Conservation (phyloP, 2,888 invertebrate genomes). For the Synanthedon vespiformis region DNA sequence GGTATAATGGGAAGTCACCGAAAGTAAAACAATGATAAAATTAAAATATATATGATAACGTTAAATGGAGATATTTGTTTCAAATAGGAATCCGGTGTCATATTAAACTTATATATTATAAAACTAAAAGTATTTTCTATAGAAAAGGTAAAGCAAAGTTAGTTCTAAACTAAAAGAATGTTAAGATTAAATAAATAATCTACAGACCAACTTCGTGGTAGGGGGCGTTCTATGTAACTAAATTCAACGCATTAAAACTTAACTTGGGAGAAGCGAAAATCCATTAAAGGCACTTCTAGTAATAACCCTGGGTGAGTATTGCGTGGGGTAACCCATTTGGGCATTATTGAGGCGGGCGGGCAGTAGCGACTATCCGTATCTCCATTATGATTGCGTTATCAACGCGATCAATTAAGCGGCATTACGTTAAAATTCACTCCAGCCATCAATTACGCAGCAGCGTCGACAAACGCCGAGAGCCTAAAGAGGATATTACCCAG, state of each 20-base stretch:
- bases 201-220: too few relatives aligned
- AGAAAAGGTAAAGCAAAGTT: too few relatives aligned
- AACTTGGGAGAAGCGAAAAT: slow-evolving; percentile 28
- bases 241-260: slow-evolving; percentile 23
- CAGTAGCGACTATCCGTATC: slow-evolving; percentile 27
- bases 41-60: too few relatives aligned
- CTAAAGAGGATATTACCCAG: slow-evolving; percentile 26
- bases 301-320: slow-evolving; percentile 24
- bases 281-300: slow-evolving; percentile 23
- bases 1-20: too few relatives aligned
- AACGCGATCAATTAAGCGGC: slow-evolving; percentile 56
- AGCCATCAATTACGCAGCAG: slow-evolving; percentile 42
- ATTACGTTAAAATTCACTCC: slow-evolving; percentile 59
- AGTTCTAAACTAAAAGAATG: too few relatives aligned
- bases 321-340: slow-evolving; percentile 37
- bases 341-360: slow-evolving; percentile 30
- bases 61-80: too few relatives aligned
- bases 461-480: slow-evolving; percentile 19
- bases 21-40: too few relatives aligned
- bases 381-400: slow-evolving; percentile 49
- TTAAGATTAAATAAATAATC: too few relatives aligned
- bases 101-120: too few relatives aligned
- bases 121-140: too few relatives aligned
- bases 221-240: slow-evolving; percentile 16
- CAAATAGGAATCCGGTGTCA: too few relatives aligned